A percentile compares a stretch with the other conserved stretches of the same genome.
phyloP scores from a whole-genome alignment of 2,113 vertebrate genomes.

The Phylloscopus whistleri region DNA sequence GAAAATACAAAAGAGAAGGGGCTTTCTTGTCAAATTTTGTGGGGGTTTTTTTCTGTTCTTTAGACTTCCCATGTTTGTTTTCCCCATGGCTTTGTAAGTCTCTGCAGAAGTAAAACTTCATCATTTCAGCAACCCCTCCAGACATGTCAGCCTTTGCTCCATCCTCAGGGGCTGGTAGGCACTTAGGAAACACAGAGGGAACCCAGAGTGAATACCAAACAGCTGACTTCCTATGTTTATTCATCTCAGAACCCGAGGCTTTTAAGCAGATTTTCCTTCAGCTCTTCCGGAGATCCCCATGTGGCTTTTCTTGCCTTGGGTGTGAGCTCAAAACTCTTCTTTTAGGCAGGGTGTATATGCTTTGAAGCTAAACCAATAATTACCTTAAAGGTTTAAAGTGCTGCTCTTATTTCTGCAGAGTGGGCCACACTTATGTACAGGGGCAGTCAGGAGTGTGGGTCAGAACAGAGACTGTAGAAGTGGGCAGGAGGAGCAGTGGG shows the following conservation, averaged over 20 bases:
- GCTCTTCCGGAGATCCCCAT: not conserved
- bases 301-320: not conserved
- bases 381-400: not conserved
- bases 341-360: not conserved
- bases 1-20: not conserved
- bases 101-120: not conserved
- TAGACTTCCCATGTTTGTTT: not conserved
- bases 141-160: accelerated
- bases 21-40: not conserved
- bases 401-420: not conserved
- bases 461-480: not conserved
- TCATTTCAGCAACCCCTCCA: not conserved
- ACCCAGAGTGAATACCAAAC: not conserved
- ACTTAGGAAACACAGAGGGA: not conserved
- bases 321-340: not conserved
- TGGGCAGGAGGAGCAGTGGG: not conserved
- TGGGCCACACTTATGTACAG: not conserved
- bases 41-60: not conserved
- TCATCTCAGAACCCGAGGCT: not conserved
- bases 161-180: not conserved
- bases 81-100: not conserved
- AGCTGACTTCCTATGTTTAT: not conserved
- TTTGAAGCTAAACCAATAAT: not conserved
- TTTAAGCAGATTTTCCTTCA: not conserved
- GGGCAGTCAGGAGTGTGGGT: not conserved